Conservation (phyloP, 1,140 invertebrate genomes). For the Brachionus rubens region DNA sequence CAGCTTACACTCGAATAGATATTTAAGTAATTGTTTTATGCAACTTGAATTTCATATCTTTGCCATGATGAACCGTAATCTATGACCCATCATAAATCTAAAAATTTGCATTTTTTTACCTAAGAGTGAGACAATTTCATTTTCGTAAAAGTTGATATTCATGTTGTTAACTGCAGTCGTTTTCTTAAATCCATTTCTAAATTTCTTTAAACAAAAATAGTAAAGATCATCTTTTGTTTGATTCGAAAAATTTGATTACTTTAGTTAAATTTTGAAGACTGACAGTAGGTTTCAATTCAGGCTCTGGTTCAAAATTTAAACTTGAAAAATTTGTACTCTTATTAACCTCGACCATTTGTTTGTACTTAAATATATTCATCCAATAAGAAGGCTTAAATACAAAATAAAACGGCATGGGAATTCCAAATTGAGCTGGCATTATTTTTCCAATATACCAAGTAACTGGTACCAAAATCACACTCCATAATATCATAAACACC, state of each 20-base stretch:
- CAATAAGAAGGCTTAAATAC: conserved; percentile 62
- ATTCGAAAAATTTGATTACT: background rate
- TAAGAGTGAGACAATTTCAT: conserved; percentile 60
- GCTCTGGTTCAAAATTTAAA: background rate
- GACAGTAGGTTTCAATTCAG: background rate
- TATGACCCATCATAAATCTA: no score
- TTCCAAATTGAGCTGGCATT: conserved; percentile 66
- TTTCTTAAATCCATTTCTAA: conserved; percentile 8
- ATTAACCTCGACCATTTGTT: background rate
- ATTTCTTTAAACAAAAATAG: background rate
- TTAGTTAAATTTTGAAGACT: background rate
- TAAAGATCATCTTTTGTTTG: no score
- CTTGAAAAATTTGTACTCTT: background rate
- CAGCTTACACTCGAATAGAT: no score
- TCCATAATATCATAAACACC: background rate
- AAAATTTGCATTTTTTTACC: no score
- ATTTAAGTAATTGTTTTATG: no score
- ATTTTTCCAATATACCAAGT: conserved; percentile 71
- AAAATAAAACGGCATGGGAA: conserved; percentile 72
- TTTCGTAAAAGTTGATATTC: conserved; percentile 59
- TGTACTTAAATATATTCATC: background rate
- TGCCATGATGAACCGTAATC: no score
- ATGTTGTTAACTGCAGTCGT: conserved; percentile 55
- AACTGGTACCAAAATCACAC: background rate
- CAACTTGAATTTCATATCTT: no score